Conservation (phyloP, 2,888 invertebrate genomes). For the Drosophila aldrichi region DNA sequence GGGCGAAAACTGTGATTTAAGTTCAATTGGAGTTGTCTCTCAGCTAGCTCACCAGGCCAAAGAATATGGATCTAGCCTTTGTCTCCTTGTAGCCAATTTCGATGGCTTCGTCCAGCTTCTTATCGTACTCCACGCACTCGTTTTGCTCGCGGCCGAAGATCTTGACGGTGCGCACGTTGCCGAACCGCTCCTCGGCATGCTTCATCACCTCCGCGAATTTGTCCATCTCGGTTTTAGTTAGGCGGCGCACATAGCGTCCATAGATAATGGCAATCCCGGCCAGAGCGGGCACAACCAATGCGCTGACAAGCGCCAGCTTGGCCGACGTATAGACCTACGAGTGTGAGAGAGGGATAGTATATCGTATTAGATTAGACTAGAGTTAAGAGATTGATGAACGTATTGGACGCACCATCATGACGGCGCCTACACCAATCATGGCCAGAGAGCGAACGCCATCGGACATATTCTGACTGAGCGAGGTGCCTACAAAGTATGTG, state of each 20-base stretch:
- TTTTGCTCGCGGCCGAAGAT: slow-evolving; percentile 94
- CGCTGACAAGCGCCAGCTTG: slow-evolving; percentile 93
- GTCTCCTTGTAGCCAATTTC: slow-evolving; percentile 94
- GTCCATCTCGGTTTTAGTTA: slow-evolving; percentile 93
- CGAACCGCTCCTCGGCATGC: slow-evolving; percentile 95
- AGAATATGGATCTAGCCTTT: slow-evolving; percentile 94
- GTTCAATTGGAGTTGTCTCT: too few relatives aligned
- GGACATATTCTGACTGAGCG: slow-evolving; percentile 96
- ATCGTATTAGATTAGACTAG: too few relatives aligned
- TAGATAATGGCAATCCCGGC: slow-evolving; percentile 93
- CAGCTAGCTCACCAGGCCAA: slow-evolving; percentile 90
- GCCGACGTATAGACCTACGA: slow-evolving; percentile 91
- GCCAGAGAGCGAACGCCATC: slow-evolving; percentile 95
- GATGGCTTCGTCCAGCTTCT: slow-evolving; percentile 90
- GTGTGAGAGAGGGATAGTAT: not conserved
- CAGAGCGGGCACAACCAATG: slow-evolving; percentile 95
- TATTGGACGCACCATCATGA: slow-evolving; percentile 93
- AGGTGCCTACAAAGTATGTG: slow-evolving; percentile 95
- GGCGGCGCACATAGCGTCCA: slow-evolving; percentile 93
- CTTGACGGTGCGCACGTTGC: slow-evolving; percentile 96
- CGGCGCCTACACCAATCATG: slow-evolving; percentile 94
- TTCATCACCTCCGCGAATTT: slow-evolving; percentile 88
- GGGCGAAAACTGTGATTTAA: not conserved
- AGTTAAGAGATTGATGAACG: not conserved
- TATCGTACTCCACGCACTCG: slow-evolving; percentile 90